Evolutionary conservation across 2,113 vertebrate species (phyloP).

Genomic region (Mola mola): DNA sequence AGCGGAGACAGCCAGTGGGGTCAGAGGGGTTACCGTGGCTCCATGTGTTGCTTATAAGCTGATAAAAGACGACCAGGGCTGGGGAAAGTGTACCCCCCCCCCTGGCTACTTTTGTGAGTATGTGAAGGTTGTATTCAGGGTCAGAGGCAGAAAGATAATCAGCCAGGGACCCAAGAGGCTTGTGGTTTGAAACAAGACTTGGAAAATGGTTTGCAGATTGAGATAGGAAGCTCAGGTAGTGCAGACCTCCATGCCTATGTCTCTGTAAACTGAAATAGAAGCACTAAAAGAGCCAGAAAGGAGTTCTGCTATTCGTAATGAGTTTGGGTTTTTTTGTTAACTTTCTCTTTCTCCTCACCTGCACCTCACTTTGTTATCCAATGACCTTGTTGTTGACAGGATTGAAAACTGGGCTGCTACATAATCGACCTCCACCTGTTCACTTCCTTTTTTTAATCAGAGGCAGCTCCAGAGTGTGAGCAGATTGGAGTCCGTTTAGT

Average conservation of each 20-base stretch:
- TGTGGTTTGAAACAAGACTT: slow-evolving; percentile 51
- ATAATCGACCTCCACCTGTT: neutral
- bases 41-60: slow-evolving; percentile 68
- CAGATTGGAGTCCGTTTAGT: neutral
- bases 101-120: slow-evolving; percentile 28
- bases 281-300: neutral
- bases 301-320: neutral
- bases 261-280: slow-evolving; percentile 7
- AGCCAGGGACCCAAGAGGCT: slow-evolving; percentile 45
- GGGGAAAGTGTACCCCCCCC: slow-evolving; percentile 61
- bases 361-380: neutral
- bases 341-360: neutral
- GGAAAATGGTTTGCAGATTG: slow-evolving; percentile 61
- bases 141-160: slow-evolving; percentile 51
- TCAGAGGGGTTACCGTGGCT: slow-evolving; percentile 66
- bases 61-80: slow-evolving; percentile 55
- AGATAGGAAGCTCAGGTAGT: slow-evolving; percentile 58
- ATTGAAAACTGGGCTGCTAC: neutral
- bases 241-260: slow-evolving; percentile 17
- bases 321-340: neutral
- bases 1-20: slow-evolving; percentile 28
- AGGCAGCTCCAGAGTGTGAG: neutral
- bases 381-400: neutral
- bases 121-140: slow-evolving; percentile 30
- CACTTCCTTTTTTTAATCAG: neutral